phyloP scores from a whole-genome alignment of 1,140 invertebrate genomes.

The Cotesia chilonis region DNA sequence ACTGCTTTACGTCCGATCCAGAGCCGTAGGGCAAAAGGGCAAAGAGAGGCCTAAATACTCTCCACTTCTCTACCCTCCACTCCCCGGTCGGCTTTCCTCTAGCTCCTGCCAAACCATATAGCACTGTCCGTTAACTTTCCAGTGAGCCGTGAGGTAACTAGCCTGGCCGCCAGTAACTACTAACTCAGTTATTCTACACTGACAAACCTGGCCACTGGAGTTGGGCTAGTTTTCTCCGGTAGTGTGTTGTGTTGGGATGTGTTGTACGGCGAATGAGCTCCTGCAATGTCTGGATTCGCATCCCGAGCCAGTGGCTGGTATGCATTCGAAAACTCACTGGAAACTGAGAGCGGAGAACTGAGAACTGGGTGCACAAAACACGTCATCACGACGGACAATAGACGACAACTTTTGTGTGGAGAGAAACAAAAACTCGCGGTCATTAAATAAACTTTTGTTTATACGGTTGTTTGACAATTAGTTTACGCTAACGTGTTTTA shows the following conservation, averaged over 20 bases:
- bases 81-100: slow-evolving; percentile 40
- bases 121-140: slow-evolving; percentile 51
- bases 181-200: slow-evolving; percentile 52
- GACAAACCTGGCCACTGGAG: not conserved
- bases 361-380: too few relatives aligned
- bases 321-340: too few relatives aligned
- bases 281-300: slow-evolving; percentile 4
- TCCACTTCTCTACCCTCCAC: not conserved
- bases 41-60: slow-evolving; percentile 51
- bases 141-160: slow-evolving; percentile 54
- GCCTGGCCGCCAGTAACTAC: slow-evolving; percentile 49
- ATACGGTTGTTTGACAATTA: slow-evolving; percentile 54
- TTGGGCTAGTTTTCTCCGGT: too few relatives aligned
- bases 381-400: too few relatives aligned
- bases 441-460: slow-evolving; percentile 50
- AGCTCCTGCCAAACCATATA: slow-evolving; percentile 50
- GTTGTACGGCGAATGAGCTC: slow-evolving; percentile 13
- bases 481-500: slow-evolving; percentile 39
- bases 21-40: not conserved
- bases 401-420: slow-evolving; percentile 37
- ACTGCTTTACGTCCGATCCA: too few relatives aligned
- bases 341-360: too few relatives aligned
- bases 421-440: slow-evolving; percentile 50
- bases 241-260: too few relatives aligned
- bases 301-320: too few relatives aligned